Conservation (phyloP, 1,140 invertebrate species). For the Magallana angulata region DNA sequence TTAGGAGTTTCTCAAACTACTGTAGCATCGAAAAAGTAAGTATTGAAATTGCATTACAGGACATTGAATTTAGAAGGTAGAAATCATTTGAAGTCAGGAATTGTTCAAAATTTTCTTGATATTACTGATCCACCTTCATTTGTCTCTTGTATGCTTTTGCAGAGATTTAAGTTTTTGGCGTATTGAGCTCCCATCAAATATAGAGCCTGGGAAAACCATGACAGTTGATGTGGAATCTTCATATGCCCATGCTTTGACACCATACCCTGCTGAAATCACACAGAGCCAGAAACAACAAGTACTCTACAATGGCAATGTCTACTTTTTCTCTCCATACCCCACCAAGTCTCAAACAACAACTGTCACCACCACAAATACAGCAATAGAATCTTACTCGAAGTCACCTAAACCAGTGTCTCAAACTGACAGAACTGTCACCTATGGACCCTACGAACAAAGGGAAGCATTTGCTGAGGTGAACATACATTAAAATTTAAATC, state of each 20-base stretch:
- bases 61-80: too few relatives aligned
- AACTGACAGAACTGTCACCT: conserved; percentile 88
- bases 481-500: not conserved
- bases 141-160: conserved; percentile 33
- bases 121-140: too few relatives aligned
- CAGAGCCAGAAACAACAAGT: conserved; percentile 97
- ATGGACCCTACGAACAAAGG: conserved; percentile 92
- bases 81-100: too few relatives aligned
- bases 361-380: conserved; percentile 87
- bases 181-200: conserved; percentile 72
- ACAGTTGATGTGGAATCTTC: conserved; percentile 87
- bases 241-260: conserved; percentile 87
- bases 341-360: conserved; percentile 90
- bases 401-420: conserved; percentile 91
- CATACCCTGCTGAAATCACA: conserved; percentile 92
- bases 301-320: conserved; percentile 90
- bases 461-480: conserved; percentile 80
- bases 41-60: not conserved
- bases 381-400: conserved; percentile 90
- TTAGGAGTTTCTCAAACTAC: conserved; percentile 83
- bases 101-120: too few relatives aligned
- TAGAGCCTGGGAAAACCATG: conserved; percentile 74
- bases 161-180: conserved; percentile 73
- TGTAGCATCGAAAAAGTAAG: conserved; percentile 73
- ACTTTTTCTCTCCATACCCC: conserved; percentile 90